Percentiles rank a stretch among this genome's conserved stretches.
These are phyloP conservation scores for Microdon myrmicae DNA, from an alignment of 2,888 invertebrate species.

Conservation along the genomic window DNA sequence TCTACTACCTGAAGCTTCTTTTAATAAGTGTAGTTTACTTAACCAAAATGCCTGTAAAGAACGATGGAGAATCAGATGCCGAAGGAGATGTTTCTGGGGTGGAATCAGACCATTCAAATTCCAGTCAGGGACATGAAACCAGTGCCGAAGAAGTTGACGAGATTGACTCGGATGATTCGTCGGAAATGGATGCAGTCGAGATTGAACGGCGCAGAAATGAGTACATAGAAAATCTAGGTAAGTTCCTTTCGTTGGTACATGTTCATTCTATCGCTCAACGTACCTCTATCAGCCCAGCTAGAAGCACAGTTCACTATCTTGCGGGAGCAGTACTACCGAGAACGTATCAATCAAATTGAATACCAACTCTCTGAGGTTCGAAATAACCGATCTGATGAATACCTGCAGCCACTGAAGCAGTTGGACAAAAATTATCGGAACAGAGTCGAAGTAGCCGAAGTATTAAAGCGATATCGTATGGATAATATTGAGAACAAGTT, in stretches of 20 bases:
- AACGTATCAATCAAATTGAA: slow-evolving; percentile 83
- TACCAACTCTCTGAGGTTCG: slow-evolving; percentile 86
- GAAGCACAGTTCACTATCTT: slow-evolving; percentile 89
- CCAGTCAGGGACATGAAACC: slow-evolving; percentile 77
- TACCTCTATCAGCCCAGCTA: slow-evolving; percentile 78
- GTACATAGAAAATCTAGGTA: slow-evolving; percentile 83
- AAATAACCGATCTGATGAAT: slow-evolving; percentile 87
- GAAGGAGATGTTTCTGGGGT: slow-evolving; percentile 75
- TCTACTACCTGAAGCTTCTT: too few relatives aligned
- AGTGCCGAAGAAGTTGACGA: slow-evolving; percentile 79
- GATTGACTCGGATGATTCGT: slow-evolving; percentile 85
- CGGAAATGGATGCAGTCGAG: slow-evolving; percentile 93
- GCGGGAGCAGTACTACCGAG: slow-evolving; percentile 88
- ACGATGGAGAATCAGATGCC: slow-evolving; percentile 72
- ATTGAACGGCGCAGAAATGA: slow-evolving; percentile 85
- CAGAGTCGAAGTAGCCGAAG: slow-evolving; percentile 89
- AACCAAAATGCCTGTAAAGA: slow-evolving; percentile 76
- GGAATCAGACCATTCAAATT: slow-evolving; percentile 76
- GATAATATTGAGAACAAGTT: slow-evolving; percentile 87
- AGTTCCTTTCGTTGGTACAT: slow-evolving; percentile 14
- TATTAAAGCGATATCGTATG: slow-evolving; percentile 80
- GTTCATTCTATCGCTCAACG: neutral
- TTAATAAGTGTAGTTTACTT: too few relatives aligned
- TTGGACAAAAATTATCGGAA: slow-evolving; percentile 88
- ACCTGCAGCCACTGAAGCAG: slow-evolving; percentile 84